Evolutionary conservation across 2,113 vertebrate species (phyloP).

Genomic region (Meleagris gallopavo): DNA sequence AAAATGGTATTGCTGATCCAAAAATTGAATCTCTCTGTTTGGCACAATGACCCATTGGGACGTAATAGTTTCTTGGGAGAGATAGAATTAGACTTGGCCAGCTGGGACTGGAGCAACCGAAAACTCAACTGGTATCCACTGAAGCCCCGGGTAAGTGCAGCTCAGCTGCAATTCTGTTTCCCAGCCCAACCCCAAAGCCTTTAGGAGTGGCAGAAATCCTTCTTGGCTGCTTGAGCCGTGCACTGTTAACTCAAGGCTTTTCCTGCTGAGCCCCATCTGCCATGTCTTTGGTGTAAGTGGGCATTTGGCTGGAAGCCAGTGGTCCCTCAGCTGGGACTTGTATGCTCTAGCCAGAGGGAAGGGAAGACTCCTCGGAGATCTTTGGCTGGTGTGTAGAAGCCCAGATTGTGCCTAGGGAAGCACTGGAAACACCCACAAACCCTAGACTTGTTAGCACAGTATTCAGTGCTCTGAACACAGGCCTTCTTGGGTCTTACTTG

Average conservation of each 20-base stretch:
- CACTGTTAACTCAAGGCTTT: not conserved
- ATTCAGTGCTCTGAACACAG: not conserved
- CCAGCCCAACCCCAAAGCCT: not conserved
- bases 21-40: slow-evolving; percentile 79
- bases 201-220: not conserved
- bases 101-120: slow-evolving; percentile 80
- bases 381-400: not conserved
- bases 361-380: not conserved
- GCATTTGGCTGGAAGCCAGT: not conserved
- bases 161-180: not conserved
- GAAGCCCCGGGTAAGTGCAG: slow-evolving; percentile 72
- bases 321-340: not conserved
- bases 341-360: not conserved
- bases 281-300: not conserved
- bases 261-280: not conserved
- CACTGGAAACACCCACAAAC: fast-evolving
- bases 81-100: slow-evolving; percentile 76
- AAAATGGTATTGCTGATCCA: slow-evolving; percentile 80
- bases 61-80: slow-evolving; percentile 80
- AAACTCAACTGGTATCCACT: slow-evolving; percentile 76
- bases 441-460: not conserved
- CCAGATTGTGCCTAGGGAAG: not conserved
- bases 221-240: not conserved
- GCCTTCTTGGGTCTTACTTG: not conserved
- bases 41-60: slow-evolving; percentile 80